Evolutionary conservation across 2,888 invertebrate species (phyloP).

Genomic region (Polydrusus pterygomalis): DNA sequence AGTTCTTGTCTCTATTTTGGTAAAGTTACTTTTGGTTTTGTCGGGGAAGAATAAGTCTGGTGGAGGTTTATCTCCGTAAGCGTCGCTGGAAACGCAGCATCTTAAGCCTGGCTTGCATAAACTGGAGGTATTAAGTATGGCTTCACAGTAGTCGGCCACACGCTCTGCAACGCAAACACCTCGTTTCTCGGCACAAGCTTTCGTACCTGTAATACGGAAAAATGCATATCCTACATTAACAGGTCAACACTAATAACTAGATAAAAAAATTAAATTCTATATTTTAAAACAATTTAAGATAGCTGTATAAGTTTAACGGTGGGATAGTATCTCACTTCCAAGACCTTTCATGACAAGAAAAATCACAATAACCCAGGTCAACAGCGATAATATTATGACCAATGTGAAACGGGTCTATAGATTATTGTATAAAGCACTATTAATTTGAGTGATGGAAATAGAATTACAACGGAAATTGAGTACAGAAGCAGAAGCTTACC

Average conservation of each 20-base stretch:
- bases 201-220: conserved; percentile 60
- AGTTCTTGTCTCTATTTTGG: conserved; percentile 68
- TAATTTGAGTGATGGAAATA: too few species aligned
- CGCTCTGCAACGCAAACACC: conserved; percentile 90
- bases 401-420: too few species aligned
- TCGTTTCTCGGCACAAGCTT: conserved; percentile 75
- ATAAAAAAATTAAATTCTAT: too few species aligned
- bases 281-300: too few species aligned
- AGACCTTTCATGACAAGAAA: too few species aligned
- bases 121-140: conserved; percentile 82
- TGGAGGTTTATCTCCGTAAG: conserved; percentile 81
- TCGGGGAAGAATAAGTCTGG: conserved; percentile 84
- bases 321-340: too few species aligned
- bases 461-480: neutral
- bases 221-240: too few species aligned
- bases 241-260: too few species aligned
- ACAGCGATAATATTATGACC: too few species aligned
- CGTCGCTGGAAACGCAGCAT: conserved; percentile 88
- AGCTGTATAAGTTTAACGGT: too few species aligned
- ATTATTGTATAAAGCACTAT: too few species aligned
- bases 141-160: conserved; percentile 90
- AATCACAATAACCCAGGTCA: too few species aligned
- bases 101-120: conserved; percentile 84
- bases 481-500: conserved; percentile 48
- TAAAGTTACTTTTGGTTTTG: conserved; percentile 73